These are phyloP conservation scores for Dusona sp. DNA, from an alignment of 2,888 invertebrate genomes.

Conservation along the genomic window DNA sequence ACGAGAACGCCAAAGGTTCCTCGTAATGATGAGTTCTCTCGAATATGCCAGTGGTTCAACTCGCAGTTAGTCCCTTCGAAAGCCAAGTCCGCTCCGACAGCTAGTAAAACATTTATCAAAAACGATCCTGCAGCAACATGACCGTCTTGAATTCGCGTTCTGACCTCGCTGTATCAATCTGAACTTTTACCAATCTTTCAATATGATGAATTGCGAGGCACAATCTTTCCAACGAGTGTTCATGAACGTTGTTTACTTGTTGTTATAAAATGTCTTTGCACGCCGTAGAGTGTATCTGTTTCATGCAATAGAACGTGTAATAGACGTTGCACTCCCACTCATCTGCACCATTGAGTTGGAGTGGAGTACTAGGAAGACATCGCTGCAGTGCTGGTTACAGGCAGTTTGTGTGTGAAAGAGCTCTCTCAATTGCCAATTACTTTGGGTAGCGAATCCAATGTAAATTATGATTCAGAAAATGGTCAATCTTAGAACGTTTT, in stretches of 20 bases:
- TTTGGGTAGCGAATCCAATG: no score
- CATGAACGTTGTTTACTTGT: neutral
- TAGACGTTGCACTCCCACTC: neutral
- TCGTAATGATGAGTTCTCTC: conserved; percentile 25
- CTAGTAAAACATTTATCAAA: conserved; percentile 79
- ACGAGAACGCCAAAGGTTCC: conserved; percentile 13
- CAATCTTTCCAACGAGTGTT: neutral
- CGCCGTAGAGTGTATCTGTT: neutral
- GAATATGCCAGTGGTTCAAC: neutral
- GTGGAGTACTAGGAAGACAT: no score
- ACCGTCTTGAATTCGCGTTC: conserved; percentile 65
- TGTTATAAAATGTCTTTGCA: no score
- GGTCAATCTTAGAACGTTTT: no score
- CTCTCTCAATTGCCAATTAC: no score
- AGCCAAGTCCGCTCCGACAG: conserved; percentile 65
- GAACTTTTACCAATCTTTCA: neutral
- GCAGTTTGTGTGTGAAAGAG: no score
- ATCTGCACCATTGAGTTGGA: no score
- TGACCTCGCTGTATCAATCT: neutral
- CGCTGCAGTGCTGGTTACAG: no score
- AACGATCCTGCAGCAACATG: conserved; percentile 78
- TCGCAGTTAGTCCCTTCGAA: conserved; percentile 13
- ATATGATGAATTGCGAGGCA: neutral
- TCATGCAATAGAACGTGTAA: neutral
- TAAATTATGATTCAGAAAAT: no score